These are phyloP conservation scores for Sycophila sp. DNA, from an alignment of 1,140 invertebrate genomes.

Conservation along the genomic window DNA sequence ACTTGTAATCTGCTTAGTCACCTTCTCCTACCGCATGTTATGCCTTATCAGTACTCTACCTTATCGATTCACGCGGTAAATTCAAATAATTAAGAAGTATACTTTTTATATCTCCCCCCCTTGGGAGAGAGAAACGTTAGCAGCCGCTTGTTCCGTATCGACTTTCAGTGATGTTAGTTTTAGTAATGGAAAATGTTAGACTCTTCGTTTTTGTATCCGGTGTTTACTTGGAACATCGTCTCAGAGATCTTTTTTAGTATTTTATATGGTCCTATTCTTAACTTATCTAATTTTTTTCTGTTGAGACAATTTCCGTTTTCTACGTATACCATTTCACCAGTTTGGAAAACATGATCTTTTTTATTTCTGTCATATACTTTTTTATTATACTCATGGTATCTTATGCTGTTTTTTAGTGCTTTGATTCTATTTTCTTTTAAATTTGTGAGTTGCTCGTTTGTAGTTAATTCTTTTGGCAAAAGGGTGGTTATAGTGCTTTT, in stretches of 20 bases:
- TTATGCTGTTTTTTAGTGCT: background rate
- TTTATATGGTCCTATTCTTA: slow-evolving; percentile 38
- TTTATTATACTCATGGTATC: background rate
- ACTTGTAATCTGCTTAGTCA: too few relatives aligned
- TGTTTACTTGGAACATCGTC: slow-evolving; percentile 27
- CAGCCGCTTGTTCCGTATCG: too few relatives aligned
- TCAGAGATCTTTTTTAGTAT: slow-evolving; percentile 30
- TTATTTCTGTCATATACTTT: slow-evolving; percentile 29
- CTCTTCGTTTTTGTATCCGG: slow-evolving; percentile 14
- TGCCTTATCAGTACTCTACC: too few relatives aligned
- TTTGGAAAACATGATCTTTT: slow-evolving; percentile 30
- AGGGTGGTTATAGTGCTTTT: slow-evolving; percentile 25
- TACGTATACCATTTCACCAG: slow-evolving; percentile 36
- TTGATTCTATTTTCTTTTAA: background rate
- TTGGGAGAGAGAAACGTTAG: too few relatives aligned
- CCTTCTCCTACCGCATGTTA: too few relatives aligned
- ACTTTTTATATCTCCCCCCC: too few relatives aligned
- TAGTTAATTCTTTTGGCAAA: slow-evolving; percentile 29
- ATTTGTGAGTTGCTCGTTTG: slow-evolving; percentile 23
- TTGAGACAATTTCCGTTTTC: slow-evolving; percentile 41
- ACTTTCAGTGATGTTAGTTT: too few relatives aligned
- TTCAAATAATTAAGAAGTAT: too few relatives aligned
- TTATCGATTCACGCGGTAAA: too few relatives aligned
- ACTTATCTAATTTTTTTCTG: slow-evolving; percentile 40
- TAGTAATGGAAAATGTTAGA: too few relatives aligned